Conservation (phyloP, 2,113 vertebrate genomes). For the Channa maculata region DNA sequence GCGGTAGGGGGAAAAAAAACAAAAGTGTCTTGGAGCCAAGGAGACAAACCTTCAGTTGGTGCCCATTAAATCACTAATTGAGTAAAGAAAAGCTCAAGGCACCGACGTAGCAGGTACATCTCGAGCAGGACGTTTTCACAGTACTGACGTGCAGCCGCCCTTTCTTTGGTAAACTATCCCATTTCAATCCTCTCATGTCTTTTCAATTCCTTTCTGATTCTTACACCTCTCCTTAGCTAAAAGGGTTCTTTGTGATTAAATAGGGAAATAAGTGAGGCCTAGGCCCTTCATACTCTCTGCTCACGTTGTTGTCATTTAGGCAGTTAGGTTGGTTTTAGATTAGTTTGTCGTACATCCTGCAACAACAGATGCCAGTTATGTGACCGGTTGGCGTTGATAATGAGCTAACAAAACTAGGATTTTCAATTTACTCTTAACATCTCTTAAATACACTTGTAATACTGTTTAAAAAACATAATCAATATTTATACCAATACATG, state of each 20-base stretch:
- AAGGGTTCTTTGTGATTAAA: neutral
- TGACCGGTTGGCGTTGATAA: no score
- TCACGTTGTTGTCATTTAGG: no score
- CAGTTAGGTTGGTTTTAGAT: no score
- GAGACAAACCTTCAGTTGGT: conserved; percentile 31
- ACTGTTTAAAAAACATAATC: no score
- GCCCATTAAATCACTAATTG: conserved; percentile 30
- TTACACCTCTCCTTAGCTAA: neutral
- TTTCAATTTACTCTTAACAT: no score
- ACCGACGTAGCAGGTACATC: neutral
- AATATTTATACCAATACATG: no score
- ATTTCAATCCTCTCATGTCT: neutral
- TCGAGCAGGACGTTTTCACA: neutral
- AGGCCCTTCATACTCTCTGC: no score
- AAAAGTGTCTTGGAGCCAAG: conserved; percentile 26
- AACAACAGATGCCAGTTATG: no score
- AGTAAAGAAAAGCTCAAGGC: conserved; percentile 16
- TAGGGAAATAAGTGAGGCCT: no score
- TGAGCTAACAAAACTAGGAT: no score
- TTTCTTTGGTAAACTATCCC: neutral
- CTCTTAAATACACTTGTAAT: no score
- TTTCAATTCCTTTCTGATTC: neutral
- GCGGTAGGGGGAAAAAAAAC: conserved; percentile 6
- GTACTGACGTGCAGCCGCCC: neutral
- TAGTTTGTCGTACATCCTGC: no score